phyloP scores from a whole-genome alignment of 2,113 vertebrate species.

The Macrotus californicus region DNA sequence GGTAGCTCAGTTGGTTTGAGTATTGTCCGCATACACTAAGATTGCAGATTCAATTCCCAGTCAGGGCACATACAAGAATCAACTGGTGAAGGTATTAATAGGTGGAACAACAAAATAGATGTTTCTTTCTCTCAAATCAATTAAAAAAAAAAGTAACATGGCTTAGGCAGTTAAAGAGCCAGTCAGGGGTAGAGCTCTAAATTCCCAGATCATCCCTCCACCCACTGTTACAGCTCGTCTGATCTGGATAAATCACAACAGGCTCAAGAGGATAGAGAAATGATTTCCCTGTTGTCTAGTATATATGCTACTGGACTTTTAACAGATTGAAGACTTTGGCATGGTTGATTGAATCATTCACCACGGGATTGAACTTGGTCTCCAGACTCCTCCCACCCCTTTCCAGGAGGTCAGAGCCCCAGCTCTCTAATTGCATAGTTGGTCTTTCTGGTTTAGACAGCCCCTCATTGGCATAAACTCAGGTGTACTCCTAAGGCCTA shows the following conservation, averaged over 20 bases:
- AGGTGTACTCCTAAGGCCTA: background rate
- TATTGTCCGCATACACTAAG: too few species aligned
- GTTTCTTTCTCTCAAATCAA: background rate
- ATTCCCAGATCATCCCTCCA: background rate
- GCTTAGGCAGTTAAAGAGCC: background rate
- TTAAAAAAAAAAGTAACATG: background rate
- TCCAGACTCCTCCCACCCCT: background rate
- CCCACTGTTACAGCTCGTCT: background rate
- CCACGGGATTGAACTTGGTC: background rate
- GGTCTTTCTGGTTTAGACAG: background rate
- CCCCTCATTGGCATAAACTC: background rate
- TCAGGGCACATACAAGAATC: too few species aligned
- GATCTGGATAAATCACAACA: background rate
- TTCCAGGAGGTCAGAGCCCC: background rate
- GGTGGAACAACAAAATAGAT: too few species aligned
- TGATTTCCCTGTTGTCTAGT: background rate
- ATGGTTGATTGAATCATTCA: background rate
- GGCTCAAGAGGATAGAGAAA: background rate
- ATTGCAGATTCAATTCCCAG: too few species aligned
- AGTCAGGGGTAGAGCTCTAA: background rate
- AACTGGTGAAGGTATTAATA: too few species aligned
- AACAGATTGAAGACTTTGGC: background rate
- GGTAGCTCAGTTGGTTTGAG: too few species aligned
- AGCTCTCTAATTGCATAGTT: background rate
- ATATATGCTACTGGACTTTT: background rate